Base-by-base conservation (phyloP, 2,797 vertebrate genomes). In the Lagocephalus sceleratus region DNA sequence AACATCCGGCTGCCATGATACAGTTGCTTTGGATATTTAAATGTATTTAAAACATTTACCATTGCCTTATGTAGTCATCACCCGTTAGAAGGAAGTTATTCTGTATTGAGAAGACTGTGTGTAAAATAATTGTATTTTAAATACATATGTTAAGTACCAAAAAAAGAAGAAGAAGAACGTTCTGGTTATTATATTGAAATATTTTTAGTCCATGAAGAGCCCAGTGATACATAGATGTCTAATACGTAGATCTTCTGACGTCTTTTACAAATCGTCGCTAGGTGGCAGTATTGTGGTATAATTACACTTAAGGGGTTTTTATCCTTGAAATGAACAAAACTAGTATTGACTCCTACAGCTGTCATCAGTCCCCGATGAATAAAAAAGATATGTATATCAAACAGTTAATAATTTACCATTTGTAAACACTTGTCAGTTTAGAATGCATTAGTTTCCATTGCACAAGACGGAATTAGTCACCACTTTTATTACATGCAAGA, bases 211-310 rank as follows among this genome's bases (percentile, higher is more conserved):
- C 26, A 7, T 2, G 10, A 35, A 35, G 32, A 35, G 32, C 12
- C 32, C 12, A 12, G 29, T n/a, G 1, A 16, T 4, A n/a, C 3
- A 7, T 8, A 9, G 17, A 2, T 2, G 16, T 42, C 8, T 1
- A n/a, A 10, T 0, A 10, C 9, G 7, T 6, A 42, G 7, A 7
- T 42, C 15, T 19, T 29, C 3, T 12, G 20, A 42, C 3, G 3
- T 44, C 38, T 42, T 39, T 20, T 41, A 44, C 0, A 35, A 19
- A 14, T 0, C 5, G 19, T 39, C 84, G 66, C 72, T 70, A 80
- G 83, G 29, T 72, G 81, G 73, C 71, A 68, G 75, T 69, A 46
- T 44, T 35, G 45, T 51, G 10, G n/a, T 15, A 9, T 0, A 51
- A 51, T 69, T 52, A 17, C 12, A 52, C 2, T 2, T 15, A 41